Conservation (phyloP, 1,140 invertebrate species). For the Lethrus apterus region DNA sequence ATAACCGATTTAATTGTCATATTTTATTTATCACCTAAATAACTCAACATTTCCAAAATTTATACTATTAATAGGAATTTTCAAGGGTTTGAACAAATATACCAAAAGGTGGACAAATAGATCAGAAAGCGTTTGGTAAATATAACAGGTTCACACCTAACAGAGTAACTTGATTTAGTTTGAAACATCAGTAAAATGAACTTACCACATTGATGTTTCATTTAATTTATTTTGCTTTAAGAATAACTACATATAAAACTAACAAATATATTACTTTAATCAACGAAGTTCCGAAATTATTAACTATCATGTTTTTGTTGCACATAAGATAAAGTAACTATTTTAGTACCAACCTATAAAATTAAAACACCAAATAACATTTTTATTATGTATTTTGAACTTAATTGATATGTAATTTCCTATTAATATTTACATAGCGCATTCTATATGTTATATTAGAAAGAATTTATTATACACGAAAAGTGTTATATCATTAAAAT, state of each 20-base stretch:
- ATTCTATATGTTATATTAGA: background rate
- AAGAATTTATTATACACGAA: background rate
- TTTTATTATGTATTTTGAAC: background rate
- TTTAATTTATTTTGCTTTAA: conserved; percentile 1
- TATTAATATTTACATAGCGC: background rate
- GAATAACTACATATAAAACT: conserved; percentile 5
- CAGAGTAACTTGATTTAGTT: background rate
- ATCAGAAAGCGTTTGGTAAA: background rate
- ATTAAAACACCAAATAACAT: background rate
- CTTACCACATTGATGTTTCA: conserved; percentile 2
- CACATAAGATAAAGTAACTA: background rate
- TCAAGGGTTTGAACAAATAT: background rate
- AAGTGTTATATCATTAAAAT: background rate
- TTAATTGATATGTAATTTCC: background rate
- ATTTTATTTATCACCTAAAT: background rate
- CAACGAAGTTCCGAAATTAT: conserved; percentile 8
- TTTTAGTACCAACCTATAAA: conserved; percentile 11
- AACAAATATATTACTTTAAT: conserved; percentile 3
- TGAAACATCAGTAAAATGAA: background rate
- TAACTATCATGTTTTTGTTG: conserved; percentile 16
- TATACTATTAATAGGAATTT: background rate
- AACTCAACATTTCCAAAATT: background rate
- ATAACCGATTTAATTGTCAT: conserved; percentile 1
- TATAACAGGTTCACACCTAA: conserved; percentile 13
- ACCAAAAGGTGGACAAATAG: conserved; percentile 7